These are phyloP conservation scores for Sepiola atlantica DNA, from an alignment of 2,888 invertebrate species.

Conservation along the genomic window DNA sequence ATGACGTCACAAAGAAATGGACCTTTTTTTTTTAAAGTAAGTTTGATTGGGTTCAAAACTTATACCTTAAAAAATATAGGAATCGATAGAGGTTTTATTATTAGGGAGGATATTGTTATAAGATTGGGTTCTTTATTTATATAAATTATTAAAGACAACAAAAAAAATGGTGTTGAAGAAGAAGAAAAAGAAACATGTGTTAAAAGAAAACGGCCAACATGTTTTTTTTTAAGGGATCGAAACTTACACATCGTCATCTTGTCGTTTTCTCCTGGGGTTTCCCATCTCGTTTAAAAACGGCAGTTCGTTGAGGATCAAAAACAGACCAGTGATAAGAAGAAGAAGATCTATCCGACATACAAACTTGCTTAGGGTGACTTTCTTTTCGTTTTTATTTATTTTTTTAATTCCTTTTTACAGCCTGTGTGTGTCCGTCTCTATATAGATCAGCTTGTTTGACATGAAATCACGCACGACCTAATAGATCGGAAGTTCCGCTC, in stretches of 20 bases:
- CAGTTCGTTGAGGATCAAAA: background rate
- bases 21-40: background rate
- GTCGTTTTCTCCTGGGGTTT: slow-evolving; percentile 38
- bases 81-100: too few species aligned
- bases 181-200: background rate
- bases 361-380: background rate
- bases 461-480: slow-evolving; percentile 9
- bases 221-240: background rate
- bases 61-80: too few species aligned
- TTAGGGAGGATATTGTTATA: too few species aligned
- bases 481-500: background rate
- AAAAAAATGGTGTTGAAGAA: background rate
- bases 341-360: slow-evolving; percentile 18
- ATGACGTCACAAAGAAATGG: background rate
- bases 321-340: background rate
- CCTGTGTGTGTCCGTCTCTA: background rate
- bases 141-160: background rate
- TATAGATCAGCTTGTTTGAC: background rate
- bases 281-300: slow-evolving; percentile 1
- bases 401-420: too few species aligned
- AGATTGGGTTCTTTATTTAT: too few species aligned
- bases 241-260: slow-evolving; percentile 40
- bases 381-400: background rate
- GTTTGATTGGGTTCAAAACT: too few species aligned
- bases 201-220: background rate